Conservation (phyloP, 2,113 vertebrate species). For the Coreoperca whiteheadi region DNA sequence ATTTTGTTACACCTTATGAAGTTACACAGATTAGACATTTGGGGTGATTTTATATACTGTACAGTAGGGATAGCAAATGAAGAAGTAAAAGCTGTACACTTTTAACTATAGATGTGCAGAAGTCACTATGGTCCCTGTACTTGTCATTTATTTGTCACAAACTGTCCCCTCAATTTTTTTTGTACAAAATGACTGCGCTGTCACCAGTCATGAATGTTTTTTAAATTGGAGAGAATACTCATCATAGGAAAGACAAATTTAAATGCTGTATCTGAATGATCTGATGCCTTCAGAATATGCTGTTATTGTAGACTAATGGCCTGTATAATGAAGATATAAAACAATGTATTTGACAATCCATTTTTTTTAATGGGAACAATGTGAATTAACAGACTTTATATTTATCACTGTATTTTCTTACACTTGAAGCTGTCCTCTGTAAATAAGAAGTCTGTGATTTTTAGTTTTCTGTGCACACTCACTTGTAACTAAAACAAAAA, state of each 20-base stretch:
- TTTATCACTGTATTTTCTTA: conserved; percentile 75
- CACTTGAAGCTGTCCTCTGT: conserved; percentile 54
- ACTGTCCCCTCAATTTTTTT: neutral
- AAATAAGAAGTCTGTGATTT: conserved; percentile 33
- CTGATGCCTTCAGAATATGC: conserved; percentile 9
- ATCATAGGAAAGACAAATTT: neutral
- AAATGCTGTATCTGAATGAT: conserved; percentile 1
- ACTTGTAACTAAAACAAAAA: conserved; percentile 55
- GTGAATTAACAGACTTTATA: conserved; percentile 46
- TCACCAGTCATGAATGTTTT: neutral
- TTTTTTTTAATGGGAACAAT: conserved; percentile 57
- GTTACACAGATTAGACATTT: neutral
- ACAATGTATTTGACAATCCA: conserved; percentile 72
- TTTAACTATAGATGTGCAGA: neutral
- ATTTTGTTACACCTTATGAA: conserved; percentile 21
- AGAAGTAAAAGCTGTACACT: neutral
- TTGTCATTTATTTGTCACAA: neutral
- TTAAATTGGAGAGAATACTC: conserved; percentile 12
- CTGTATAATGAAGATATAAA: conserved; percentile 32
- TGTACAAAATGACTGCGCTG: neutral
- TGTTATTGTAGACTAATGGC: conserved; percentile 36
- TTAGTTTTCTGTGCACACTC: conserved; percentile 48
- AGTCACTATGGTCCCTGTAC: neutral
- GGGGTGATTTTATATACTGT: neutral
- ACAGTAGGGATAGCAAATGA: conserved; percentile 1